Evolutionary conservation across 1,140 invertebrate genomes (phyloP).

Genomic region (Eubasilissa regina): DNA sequence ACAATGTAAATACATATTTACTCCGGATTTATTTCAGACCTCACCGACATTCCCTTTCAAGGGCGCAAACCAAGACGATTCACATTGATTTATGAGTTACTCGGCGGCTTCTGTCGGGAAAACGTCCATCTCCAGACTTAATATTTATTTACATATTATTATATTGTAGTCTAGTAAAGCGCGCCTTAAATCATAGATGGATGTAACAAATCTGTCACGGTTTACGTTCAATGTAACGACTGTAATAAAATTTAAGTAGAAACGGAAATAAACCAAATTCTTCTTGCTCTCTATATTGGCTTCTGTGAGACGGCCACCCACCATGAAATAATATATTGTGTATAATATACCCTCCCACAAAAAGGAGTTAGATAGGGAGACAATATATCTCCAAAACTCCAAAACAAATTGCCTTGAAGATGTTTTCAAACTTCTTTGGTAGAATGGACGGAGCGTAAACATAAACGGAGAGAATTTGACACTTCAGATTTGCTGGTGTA

Average conservation of each 20-base stretch:
- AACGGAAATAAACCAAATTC: not conserved
- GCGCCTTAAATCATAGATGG: not conserved
- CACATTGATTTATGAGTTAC: not conserved
- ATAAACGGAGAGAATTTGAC: no score
- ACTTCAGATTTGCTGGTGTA: no score
- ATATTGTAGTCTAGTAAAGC: not conserved
- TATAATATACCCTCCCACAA: no score
- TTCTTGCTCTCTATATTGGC: not conserved
- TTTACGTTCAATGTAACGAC: not conserved
- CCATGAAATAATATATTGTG: no score
- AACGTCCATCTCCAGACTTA: not conserved
- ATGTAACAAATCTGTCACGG: not conserved
- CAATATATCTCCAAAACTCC: no score
- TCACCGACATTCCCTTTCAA: not conserved
- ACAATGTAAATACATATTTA: no score
- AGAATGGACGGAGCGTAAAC: no score
- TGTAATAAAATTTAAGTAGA: constrained; percentile 11
- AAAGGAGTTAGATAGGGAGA: no score
- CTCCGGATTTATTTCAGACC: no score
- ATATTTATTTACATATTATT: constrained; percentile 1
- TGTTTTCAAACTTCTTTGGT: no score
- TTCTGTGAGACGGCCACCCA: not conserved
- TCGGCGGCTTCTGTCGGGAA: constrained; percentile 6
- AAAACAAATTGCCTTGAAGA: no score
- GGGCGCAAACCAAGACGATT: not conserved